Evolutionary conservation across 2,113 vertebrate species (phyloP), one percentile per base, ranked within the genome.

Genomic region (Channa maculata): DNA sequence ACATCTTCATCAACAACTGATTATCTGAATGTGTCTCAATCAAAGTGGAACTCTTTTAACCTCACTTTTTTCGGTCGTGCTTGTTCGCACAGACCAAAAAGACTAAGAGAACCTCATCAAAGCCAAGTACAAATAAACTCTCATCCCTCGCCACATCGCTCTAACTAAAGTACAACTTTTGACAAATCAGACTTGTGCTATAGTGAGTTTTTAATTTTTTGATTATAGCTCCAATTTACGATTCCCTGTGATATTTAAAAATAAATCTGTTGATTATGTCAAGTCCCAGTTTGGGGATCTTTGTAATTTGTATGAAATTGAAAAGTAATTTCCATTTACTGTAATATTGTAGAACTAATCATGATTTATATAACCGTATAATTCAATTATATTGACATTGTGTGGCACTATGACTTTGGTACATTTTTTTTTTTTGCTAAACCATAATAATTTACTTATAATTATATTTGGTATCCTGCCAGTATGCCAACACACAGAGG

Each of bases 1-100:
- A 49, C 8, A 4, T 73, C 38, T 59, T 12, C 49, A 66, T 64
- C 15, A 11, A 79, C 80, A 80, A 85, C 76, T 82, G 79, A 63
- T 41, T 37, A 59, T 75, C 45, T 44, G 50, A n/a, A n/a, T 46
- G 51, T 6, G 12, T 67, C 15, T 72, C 58, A 46, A 37, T 58
- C 38, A 65, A 44, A 71, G 59, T 13, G 60, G 44, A 80, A 80
- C 65, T 75, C 61, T 75, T 24, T 43, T 69, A 52, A 37, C 69
- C 66, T 46, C 58, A 13, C 12, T 3, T 3, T 37, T n/a, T 48
- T 5, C 2, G 8, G 12, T 37, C n/a, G 24, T 24, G 24, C 24
- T 24, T 24, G 24, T 24, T 24, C 24, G 24, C 24, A 24, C 24
- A 24, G 1, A 24, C 24, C 24, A 24, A 24, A 24, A 46, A 8